phyloP scores from a whole-genome alignment of 2,113 vertebrate genomes.

The Platysteira castanea region DNA sequence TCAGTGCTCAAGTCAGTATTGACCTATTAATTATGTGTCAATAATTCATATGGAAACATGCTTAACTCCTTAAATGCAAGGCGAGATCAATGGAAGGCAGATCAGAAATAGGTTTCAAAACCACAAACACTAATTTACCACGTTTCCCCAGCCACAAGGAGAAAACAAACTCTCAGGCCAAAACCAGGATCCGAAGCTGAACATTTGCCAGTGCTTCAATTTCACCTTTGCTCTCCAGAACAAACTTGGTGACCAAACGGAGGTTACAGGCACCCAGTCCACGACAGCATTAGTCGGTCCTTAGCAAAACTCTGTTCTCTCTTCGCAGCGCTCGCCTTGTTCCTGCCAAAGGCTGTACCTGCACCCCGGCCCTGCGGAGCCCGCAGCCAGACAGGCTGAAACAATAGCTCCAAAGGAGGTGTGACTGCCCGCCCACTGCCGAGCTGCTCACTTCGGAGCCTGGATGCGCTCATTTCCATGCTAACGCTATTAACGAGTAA shows the following conservation, averaged over 20 bases:
- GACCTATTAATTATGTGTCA: neutral
- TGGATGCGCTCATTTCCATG: conserved; percentile 49
- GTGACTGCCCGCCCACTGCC: neutral
- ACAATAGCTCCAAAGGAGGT: conserved; percentile 21
- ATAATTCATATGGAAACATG: neutral
- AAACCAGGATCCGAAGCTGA: neutral
- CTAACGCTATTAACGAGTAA: neutral
- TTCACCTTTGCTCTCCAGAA: neutral
- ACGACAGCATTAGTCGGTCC: neutral
- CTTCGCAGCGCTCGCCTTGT: neutral
- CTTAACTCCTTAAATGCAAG: neutral
- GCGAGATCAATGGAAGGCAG: neutral
- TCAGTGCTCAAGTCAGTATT: neutral
- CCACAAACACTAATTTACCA: neutral
- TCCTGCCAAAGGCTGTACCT: neutral
- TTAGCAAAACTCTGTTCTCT: neutral
- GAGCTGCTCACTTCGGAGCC: neutral
- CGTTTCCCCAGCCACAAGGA: neutral
- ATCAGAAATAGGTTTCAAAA: neutral
- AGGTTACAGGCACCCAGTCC: neutral
- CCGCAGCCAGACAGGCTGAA: neutral
- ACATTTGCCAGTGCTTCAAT: neutral
- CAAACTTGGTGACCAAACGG: neutral
- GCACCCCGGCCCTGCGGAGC: neutral
- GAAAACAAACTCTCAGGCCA: neutral